These are phyloP conservation scores for Amniataba percoides DNA, from an alignment of 2,797 vertebrate species.

Conservation along the genomic window DNA sequence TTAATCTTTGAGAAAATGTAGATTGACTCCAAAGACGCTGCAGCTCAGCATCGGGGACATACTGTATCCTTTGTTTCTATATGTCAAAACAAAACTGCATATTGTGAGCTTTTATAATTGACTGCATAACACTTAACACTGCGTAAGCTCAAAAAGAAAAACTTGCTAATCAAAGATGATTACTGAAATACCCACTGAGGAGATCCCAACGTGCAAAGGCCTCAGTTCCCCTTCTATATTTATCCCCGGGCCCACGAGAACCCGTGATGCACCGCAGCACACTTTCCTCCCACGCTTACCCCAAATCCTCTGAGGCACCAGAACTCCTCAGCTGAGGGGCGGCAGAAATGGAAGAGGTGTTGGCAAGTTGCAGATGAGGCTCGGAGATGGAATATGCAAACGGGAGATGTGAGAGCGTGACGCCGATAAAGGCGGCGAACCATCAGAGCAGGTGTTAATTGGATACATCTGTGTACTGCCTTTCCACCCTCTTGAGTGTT, in stretches of 20 bases:
- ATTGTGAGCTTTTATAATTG: neutral
- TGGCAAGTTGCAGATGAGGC: slow-evolving; percentile 56
- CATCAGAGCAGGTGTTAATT: slow-evolving; percentile 74
- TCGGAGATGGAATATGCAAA: slow-evolving; percentile 39
- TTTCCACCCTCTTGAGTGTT: slow-evolving; percentile 41
- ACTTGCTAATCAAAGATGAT: slow-evolving; percentile 7
- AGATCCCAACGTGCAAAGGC: slow-evolving; percentile 1
- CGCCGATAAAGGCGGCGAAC: slow-evolving; percentile 46
- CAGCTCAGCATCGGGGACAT: neutral
- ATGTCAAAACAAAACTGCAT: neutral
- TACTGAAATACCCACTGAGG: slow-evolving; percentile 4
- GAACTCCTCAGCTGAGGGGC: slow-evolving; percentile 24
- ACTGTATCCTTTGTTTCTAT: neutral
- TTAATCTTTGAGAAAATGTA: slow-evolving; percentile 35
- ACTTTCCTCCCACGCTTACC: slow-evolving; percentile 21
- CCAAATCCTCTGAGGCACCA: slow-evolving; percentile 33
- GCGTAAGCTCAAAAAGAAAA: neutral
- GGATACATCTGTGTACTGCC: slow-evolving; percentile 67
- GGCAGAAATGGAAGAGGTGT: slow-evolving; percentile 51
- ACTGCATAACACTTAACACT: neutral
- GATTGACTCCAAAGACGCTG: slow-evolving; percentile 18
- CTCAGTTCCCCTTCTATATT: neutral
- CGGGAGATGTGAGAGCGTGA: slow-evolving; percentile 34
- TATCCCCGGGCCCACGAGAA: neutral
- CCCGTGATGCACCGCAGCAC: slow-evolving; percentile 19